Conservation (phyloP, 2,797 vertebrate genomes). For the Sebastiscus albofasciatus region DNA sequence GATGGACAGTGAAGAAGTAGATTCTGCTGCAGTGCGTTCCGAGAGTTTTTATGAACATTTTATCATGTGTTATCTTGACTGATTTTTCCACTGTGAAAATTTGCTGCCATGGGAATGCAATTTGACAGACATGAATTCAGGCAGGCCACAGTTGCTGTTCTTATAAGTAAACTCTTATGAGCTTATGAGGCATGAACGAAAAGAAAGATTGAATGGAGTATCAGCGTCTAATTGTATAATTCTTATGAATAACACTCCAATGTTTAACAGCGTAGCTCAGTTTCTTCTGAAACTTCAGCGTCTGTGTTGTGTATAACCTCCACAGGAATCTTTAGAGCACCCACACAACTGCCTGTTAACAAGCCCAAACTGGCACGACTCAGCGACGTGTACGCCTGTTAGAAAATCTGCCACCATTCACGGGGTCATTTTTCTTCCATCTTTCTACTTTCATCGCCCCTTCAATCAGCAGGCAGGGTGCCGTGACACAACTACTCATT, state of each 20-base stretch:
- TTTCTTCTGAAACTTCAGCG: background rate
- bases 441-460: conserved; percentile 54
- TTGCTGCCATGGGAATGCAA: background rate
- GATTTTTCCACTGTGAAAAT: background rate
- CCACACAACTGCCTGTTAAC: conserved; percentile 46
- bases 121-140: background rate
- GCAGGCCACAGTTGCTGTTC: background rate
- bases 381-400: background rate
- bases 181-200: background rate
- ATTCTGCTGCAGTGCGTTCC: background rate
- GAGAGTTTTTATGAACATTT: background rate
- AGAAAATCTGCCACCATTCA: conserved; percentile 22
- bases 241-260: background rate
- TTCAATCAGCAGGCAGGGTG: conserved; percentile 61
- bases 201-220: background rate
- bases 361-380: conserved; percentile 9
- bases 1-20: conserved; percentile 12
- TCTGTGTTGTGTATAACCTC: background rate
- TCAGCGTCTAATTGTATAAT: background rate
- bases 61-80: background rate
- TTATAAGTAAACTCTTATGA: background rate
- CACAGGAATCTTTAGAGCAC: conserved; percentile 13
- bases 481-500: conserved; percentile 70
- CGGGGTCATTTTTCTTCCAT: conserved; percentile 53
- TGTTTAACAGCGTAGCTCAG: background rate